phyloP scores from a whole-genome alignment of 2,113 vertebrate genomes.

The Brachypteracias leptosomus region DNA sequence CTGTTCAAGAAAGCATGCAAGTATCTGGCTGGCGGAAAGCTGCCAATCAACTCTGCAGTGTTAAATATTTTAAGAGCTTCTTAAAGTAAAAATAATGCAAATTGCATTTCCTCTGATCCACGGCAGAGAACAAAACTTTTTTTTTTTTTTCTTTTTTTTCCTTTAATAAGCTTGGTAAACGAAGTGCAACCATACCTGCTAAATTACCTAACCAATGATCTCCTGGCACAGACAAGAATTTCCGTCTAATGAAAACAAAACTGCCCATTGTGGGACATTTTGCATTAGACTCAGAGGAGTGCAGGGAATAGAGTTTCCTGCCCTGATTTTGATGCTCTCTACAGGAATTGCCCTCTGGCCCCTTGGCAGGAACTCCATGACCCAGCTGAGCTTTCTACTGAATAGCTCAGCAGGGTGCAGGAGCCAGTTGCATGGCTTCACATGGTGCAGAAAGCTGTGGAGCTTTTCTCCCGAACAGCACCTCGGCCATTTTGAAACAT shows the following conservation, averaged over 20 bases:
- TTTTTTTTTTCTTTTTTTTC: not conserved
- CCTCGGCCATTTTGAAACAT: conserved; percentile 63
- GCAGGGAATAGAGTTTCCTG: conserved; percentile 33
- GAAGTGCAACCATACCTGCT: conserved; percentile 47
- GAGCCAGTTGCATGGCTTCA: conserved; percentile 55
- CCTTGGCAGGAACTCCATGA: conserved; percentile 60
- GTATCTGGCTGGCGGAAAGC: not conserved
- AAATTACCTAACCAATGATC: conserved; percentile 34
- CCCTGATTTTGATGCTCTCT: conserved; percentile 61
- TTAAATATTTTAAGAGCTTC: conserved; percentile 11
- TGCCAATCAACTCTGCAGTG: conserved; percentile 1
- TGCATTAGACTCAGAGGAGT: conserved; percentile 8
- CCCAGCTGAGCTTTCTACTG: conserved; percentile 62
- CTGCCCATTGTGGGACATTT: conserved; percentile 24
- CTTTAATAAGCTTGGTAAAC: conserved; percentile 18
- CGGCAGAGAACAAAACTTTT: not conserved
- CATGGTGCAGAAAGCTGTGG: conserved; percentile 39
- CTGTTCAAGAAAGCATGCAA: not conserved
- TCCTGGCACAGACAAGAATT: not conserved
- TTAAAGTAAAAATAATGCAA: not conserved
- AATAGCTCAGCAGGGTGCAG: conserved; percentile 63
- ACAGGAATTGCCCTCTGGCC: conserved; percentile 64
- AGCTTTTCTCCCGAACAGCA: conserved; percentile 66
- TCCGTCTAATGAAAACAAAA: conserved; percentile 55
- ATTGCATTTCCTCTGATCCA: not conserved